A percentile compares a stretch with the other conserved stretches of the same genome.
Evolutionary conservation across 2,797 vertebrate genomes (phyloP).

Genomic region (Gouania willdenowi): DNA sequence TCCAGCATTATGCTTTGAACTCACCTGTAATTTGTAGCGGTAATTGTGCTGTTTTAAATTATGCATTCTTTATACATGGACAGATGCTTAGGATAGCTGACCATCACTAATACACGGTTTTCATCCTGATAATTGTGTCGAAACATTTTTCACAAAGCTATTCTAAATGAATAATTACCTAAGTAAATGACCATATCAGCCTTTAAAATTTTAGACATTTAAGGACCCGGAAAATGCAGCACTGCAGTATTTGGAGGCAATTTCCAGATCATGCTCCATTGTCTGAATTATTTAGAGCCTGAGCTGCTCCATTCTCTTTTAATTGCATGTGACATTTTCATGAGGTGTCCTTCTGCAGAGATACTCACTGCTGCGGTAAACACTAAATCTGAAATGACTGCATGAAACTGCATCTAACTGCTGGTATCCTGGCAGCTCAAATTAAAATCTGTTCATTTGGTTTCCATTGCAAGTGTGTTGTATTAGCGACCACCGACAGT

Average conservation of each 20-base stretch:
- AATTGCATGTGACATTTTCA: constrained; percentile 76
- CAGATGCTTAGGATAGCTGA: too few species aligned
- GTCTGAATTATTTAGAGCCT: constrained; percentile 73
- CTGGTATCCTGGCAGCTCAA: constrained; percentile 4
- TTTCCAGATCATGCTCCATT: constrained; percentile 57
- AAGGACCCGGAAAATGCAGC: constrained; percentile 28
- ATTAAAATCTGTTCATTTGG: constrained; percentile 26
- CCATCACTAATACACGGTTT: too few species aligned
- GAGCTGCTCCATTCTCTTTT: constrained; percentile 55
- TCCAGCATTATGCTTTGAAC: too few species aligned
- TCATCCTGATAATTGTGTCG: too few species aligned
- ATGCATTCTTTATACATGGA: too few species aligned
- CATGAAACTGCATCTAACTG: constrained; percentile 12
- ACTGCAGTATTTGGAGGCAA: constrained; percentile 48
- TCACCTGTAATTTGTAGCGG: too few species aligned
- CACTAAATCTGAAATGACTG: constrained; percentile 59
- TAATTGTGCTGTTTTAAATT: too few species aligned
- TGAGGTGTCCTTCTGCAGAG: constrained; percentile 58
- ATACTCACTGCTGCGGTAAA: constrained; percentile 48
- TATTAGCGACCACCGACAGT: neutral
- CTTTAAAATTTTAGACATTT: constrained; percentile 1
- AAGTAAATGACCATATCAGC: too few species aligned
- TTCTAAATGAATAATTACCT: constrained; percentile 4
- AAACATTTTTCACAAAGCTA: too few species aligned
- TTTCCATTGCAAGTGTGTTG: constrained; percentile 11